phyloP scores from a whole-genome alignment of 2,113 vertebrate genomes.

The Trematomus loennbergii region DNA sequence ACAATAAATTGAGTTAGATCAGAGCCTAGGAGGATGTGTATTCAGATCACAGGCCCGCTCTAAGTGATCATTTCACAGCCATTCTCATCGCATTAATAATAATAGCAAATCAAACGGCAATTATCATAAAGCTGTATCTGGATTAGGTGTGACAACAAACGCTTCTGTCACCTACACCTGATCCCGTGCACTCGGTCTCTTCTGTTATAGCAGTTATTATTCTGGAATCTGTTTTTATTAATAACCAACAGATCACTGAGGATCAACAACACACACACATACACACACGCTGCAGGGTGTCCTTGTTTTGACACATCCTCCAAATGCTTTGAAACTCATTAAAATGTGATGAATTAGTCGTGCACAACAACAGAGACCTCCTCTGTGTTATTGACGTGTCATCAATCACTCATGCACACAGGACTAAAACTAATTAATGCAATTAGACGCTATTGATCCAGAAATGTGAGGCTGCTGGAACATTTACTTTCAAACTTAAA shows the following conservation, averaged over 20 bases:
- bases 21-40: conserved; percentile 73
- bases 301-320: conserved; percentile 47
- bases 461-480: background rate
- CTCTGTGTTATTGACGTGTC: conserved; percentile 35
- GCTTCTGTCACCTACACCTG: conserved; percentile 70
- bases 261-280: conserved; percentile 7
- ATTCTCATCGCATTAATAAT: conserved; percentile 79
- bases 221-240: conserved; percentile 14
- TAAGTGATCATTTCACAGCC: conserved; percentile 80
- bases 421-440: background rate
- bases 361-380: conserved; percentile 23
- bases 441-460: background rate
- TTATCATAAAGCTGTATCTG: conserved; percentile 71
- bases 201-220: conserved; percentile 46
- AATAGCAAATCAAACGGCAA: conserved; percentile 76
- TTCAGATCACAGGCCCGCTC: conserved; percentile 68
- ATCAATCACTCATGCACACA: conserved; percentile 34
- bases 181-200: conserved; percentile 45
- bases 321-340: conserved; percentile 37
- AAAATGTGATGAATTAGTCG: conserved; percentile 53
- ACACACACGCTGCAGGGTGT: background rate
- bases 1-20: conserved; percentile 82
- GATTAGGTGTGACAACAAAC: conserved; percentile 72
- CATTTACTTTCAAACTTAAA: background rate
- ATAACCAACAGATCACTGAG: conserved; percentile 16